Base-by-base conservation (phyloP, 2,888 invertebrate genomes). In the Polydrusus tereticollis region DNA sequence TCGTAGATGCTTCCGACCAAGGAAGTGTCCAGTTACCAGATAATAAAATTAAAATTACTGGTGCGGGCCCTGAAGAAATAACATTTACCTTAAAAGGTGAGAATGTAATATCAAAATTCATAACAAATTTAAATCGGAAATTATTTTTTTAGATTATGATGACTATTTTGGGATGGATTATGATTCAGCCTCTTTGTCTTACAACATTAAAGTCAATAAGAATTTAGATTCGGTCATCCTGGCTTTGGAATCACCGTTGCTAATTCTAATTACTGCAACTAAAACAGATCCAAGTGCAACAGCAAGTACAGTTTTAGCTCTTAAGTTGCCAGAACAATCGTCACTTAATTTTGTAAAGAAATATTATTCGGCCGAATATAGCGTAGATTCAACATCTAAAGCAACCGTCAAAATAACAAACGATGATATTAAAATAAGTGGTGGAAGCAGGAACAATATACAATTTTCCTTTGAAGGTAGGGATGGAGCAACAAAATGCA, bases 141-240 rank as follows among this genome's bases (percentile, higher is more conserved):
- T 16, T 52, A 12, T 29, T 60, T 47, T 73, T 73, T 47, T 69
- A 75, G 75, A 57, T 38, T 75, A 70, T 52, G 23, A 6, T 2
- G 63, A 72, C 1, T 62, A 75, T 45, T 72, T 75, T 58, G 14
- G 63, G 6, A 29, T 75, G 20, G 8, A n/a, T 1, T 65, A 70
- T 21, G 57, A 38, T 45, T 10, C 20, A n/a, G n/a, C n/a, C 33
- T n/a, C 21, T 10, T n/a, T 45, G 2, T 16, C 60, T 7, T 62
- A 62, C 7, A 8, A 18, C 0, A 29, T 62, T 47, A 62, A 2
- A 6, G 60, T 60, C 6, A 16, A 26, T 16, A 20, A 20, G 0
- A 60, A 26, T 16, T 45, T 60, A 26, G 21, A 45, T 16, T 6
- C 12, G 2, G 38, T 18, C 18, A 21, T 16, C 8, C 5, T 43